These are phyloP conservation scores for Thalassarche chlororhynchos DNA, from an alignment of 2,113 vertebrate genomes.

Conservation along the genomic window DNA sequence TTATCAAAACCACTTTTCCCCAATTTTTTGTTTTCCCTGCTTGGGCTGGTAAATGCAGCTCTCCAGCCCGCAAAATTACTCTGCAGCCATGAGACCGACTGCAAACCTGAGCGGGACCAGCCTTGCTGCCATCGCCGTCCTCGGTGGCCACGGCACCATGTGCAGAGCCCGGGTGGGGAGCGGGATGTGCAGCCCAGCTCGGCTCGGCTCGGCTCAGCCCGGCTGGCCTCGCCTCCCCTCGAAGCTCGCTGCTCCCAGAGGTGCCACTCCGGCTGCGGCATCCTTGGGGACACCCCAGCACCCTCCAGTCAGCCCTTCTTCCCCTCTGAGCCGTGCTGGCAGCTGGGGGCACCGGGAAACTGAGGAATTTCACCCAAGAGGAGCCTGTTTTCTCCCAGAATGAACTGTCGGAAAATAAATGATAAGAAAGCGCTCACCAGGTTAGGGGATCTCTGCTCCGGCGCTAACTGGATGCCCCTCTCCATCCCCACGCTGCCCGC, in stretches of 20 bases:
- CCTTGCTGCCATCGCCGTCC: background rate
- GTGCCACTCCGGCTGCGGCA: background rate
- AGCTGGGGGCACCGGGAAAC: accelerated
- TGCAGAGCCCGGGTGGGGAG: accelerated
- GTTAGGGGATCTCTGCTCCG: background rate
- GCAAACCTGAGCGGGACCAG: background rate
- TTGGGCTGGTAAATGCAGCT: background rate
- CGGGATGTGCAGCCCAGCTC: background rate
- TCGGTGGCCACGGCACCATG: accelerated
- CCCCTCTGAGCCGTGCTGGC: accelerated
- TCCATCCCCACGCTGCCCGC: background rate
- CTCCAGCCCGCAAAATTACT: background rate
- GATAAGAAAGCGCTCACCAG: accelerated
- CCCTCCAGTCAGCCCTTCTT: background rate
- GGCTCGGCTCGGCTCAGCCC: background rate
- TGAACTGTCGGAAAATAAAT: background rate
- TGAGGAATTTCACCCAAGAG: background rate
- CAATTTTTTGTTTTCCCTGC: background rate
- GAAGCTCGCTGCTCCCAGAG: background rate
- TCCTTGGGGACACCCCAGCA: background rate
- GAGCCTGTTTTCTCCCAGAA: background rate
- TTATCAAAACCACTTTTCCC: background rate
- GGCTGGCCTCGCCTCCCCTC: background rate
- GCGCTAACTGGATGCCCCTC: background rate
- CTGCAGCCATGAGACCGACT: background rate